Base-by-base conservation (phyloP, 2,797 vertebrate genomes). In the Eutrigla gurnardus region DNA sequence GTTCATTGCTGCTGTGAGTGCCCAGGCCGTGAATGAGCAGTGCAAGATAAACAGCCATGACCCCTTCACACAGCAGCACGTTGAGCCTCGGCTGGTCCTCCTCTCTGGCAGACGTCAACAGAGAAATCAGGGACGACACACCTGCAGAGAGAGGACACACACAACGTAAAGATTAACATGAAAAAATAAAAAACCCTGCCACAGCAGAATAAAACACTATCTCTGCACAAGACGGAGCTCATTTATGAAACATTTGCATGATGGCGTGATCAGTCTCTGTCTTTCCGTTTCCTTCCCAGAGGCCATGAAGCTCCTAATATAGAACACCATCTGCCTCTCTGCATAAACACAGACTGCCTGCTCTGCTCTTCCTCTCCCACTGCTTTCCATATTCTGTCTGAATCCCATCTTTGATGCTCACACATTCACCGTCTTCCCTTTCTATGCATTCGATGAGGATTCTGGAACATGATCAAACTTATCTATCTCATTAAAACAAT, bases 1-100 rank as follows among this genome's bases (percentile, higher is more conserved):
- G 93, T 82, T 99, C 97, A 3, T 96, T 99, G 74, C 96, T 93
- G 15, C 96, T 96, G 88, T 99, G 97, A 15, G 96, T 99, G 70
- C 97, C 97, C 61, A 99, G 93, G 40, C 97, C 98, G 0, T 98
- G 97, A 88, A 98, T 97, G 74, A 99, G 92, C 68, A 99, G 94
- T 4, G 97, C 96, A 5, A 99, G 94, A 84, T 99, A 99, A 57
- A 99, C 98, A 0, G 97, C 96, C 39, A 99, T 94, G 40, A 99
- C 97, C 0, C 97, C 98, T 86, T 99, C 98, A 50, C 97, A 99
- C 71, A 99, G 91, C 72, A 99, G 89, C 81, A 98, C 93, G 37
- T 95, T 99, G 80, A 99, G 57, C 85, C 92, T 96, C 0, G 97
- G 97, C n/a, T 98, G 96, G 88, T 98, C 98, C 80, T 97, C 97